Conservation (phyloP, 2,113 vertebrate species). For the Apistogramma diplotaenia region DNA sequence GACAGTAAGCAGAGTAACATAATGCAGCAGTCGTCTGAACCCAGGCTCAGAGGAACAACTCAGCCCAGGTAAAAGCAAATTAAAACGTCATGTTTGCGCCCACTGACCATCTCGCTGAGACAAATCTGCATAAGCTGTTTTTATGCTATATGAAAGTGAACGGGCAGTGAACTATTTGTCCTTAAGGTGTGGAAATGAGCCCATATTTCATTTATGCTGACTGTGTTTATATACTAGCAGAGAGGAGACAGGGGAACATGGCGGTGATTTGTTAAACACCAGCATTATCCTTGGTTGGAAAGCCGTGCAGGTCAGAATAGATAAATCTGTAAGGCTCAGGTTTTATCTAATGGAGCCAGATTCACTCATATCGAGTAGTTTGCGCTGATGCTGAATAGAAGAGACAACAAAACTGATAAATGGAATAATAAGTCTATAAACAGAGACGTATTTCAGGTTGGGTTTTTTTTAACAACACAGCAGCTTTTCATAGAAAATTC, state of each 20-base stretch:
- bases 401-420: neutral
- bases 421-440: neutral
- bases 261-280: constrained; percentile 12
- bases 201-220: constrained; percentile 11
- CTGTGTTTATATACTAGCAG: constrained; percentile 9
- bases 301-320: constrained; percentile 18
- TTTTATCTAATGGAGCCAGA: neutral
- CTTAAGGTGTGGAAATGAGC: constrained; percentile 30
- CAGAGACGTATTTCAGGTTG: neutral
- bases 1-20: constrained; percentile 42
- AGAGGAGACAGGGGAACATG: neutral
- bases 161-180: constrained; percentile 32
- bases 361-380: neutral
- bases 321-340: constrained; percentile 8
- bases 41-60: constrained; percentile 16
- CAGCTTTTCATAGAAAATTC: neutral
- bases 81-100: constrained; percentile 25
- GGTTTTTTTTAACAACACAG: neutral
- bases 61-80: constrained; percentile 10
- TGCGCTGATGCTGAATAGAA: neutral
- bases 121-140: constrained; percentile 6
- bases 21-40: constrained; percentile 18
- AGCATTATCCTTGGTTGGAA: neutral
- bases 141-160: constrained; percentile 11
- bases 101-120: neutral